Conservation (phyloP, 2,797 vertebrate genomes). For the Fistularia commersonii region DNA sequence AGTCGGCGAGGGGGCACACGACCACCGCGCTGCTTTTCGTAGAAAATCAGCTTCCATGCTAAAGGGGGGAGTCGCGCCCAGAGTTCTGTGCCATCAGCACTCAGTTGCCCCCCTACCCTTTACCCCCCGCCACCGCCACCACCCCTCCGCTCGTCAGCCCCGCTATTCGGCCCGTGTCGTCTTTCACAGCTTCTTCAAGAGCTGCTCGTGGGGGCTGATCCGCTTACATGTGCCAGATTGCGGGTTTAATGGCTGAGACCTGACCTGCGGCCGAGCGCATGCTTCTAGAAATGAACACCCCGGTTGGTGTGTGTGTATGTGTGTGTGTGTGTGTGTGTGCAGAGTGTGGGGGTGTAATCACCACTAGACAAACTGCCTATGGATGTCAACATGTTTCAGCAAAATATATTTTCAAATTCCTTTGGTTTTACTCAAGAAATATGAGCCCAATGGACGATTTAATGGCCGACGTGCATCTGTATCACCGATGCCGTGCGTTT, state of each 20-base stretch:
- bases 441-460: no score
- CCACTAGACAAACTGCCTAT: constrained; percentile 43
- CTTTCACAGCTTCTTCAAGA: constrained; percentile 79
- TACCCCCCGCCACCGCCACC: no score
- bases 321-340: no score
- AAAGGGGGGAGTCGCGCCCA: constrained; percentile 36
- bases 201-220: constrained; percentile 74
- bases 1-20: constrained; percentile 24
- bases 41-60: constrained; percentile 54
- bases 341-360: constrained; percentile 76
- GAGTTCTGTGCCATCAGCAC: constrained; percentile 69
- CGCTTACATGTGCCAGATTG: constrained; percentile 76
- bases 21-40: constrained; percentile 40
- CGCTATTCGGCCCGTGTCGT: constrained; percentile 72
- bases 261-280: constrained; percentile 65
- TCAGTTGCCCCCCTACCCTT: constrained; percentile 62
- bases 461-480: no score
- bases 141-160: no score
- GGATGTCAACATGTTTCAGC: constrained; percentile 50
- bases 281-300: constrained; percentile 81
- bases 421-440: no score
- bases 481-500: no score
- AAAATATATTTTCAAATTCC: constrained; percentile 5
- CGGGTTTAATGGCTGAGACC: constrained; percentile 73
- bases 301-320: no score